Percentiles rank a stretch among this genome's conserved stretches.
Evolutionary conservation across 2,888 invertebrate genomes (phyloP).

Genomic region (Aphrophora alni): DNA sequence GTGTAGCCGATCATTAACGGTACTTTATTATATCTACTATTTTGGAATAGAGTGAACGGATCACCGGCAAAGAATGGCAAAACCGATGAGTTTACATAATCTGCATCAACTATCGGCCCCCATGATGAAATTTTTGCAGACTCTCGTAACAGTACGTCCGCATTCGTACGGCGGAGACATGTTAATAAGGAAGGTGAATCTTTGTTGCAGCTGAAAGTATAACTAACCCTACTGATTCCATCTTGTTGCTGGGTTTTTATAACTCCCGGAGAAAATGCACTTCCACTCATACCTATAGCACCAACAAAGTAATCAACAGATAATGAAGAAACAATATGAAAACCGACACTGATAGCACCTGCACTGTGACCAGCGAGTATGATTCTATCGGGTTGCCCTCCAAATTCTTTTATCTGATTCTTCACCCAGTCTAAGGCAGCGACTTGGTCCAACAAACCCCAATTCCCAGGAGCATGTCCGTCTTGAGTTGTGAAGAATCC

Average conservation of each 20-base stretch:
- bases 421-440: slow-evolving; percentile 81
- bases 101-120: slow-evolving; percentile 80
- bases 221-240: slow-evolving; percentile 50
- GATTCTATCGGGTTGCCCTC: slow-evolving; percentile 76
- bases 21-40: slow-evolving; percentile 56
- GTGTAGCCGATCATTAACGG: slow-evolving; percentile 80
- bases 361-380: slow-evolving; percentile 81
- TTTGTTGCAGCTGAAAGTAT: slow-evolving; percentile 25
- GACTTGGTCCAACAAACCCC: slow-evolving; percentile 80
- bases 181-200: slow-evolving; percentile 57
- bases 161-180: slow-evolving; percentile 68
- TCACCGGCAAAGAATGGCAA: slow-evolving; percentile 71
- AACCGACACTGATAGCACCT: slow-evolving; percentile 79
- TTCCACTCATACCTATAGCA: slow-evolving; percentile 84
- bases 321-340: slow-evolving; percentile 68
- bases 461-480: slow-evolving; percentile 79
- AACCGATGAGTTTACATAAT: slow-evolving; percentile 69
- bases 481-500: slow-evolving; percentile 85
- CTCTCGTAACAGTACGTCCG: slow-evolving; percentile 42
- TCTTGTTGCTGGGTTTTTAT: slow-evolving; percentile 70
- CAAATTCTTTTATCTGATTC: slow-evolving; percentile 74
- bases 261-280: slow-evolving; percentile 67
- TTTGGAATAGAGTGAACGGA: slow-evolving; percentile 57
- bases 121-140: slow-evolving; percentile 57
- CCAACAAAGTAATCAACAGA: slow-evolving; percentile 69